Percentiles rank a stretch among this genome's conserved stretches.
Evolutionary conservation across 30 jellyfish, hydroid and myxozoan genomes (phyloP).

Genomic region (Mastigias papua): DNA sequence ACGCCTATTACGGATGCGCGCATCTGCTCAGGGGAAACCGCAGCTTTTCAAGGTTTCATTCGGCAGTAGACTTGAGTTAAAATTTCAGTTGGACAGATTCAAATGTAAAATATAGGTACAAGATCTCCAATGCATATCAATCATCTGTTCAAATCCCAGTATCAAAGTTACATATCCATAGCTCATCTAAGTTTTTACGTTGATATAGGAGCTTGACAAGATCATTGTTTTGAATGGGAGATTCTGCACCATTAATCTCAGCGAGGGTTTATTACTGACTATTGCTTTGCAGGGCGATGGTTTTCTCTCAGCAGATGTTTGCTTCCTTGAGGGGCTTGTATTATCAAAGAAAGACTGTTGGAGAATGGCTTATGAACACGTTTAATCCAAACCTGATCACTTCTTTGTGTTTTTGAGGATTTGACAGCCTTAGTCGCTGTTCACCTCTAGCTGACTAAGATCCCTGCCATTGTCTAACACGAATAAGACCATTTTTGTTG

Average conservation of each 20-base stretch:
- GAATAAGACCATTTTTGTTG: slow-evolving; percentile 4
- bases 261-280: neutral
- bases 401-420: slow-evolving; percentile 9
- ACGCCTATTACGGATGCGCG: too few species aligned
- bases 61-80: too few species aligned
- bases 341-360: neutral
- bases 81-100: too few species aligned
- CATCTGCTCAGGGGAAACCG: too few species aligned
- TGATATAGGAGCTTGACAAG: too few species aligned
- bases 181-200: too few species aligned
- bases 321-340: slow-evolving; percentile 1
- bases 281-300: neutral
- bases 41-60: too few species aligned
- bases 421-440: slow-evolving; percentile 18
- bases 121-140: too few species aligned
- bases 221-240: neutral
- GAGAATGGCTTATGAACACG: slow-evolving; percentile 10
- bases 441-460: slow-evolving; percentile 7
- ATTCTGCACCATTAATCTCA: neutral
- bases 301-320: neutral
- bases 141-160: too few species aligned
- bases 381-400: slow-evolving; percentile 25
- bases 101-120: too few species aligned
- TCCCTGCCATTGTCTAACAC: slow-evolving; percentile 11
- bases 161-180: too few species aligned